Percentiles rank a stretch among this genome's conserved stretches.
Conservation (phyloP, 2,797 vertebrate species). For the Smutsia temminckii region DNA sequence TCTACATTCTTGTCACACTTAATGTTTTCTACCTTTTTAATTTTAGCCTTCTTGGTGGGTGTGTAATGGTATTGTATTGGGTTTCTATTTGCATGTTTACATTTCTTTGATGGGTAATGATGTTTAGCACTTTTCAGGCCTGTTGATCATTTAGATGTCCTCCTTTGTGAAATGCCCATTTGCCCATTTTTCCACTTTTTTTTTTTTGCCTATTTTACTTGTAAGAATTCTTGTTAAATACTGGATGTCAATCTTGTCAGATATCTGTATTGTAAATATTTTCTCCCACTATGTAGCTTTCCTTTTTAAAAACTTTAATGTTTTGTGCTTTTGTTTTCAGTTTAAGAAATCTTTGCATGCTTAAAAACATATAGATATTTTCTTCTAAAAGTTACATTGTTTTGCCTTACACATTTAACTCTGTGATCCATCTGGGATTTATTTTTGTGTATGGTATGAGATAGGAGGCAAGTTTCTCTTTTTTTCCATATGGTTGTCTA, state of each 20-base stretch:
- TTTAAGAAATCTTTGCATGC: background rate
- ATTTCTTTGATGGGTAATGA: background rate
- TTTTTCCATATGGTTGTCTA: background rate
- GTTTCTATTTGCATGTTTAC: background rate
- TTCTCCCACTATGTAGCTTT: background rate
- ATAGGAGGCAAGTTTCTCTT: background rate
- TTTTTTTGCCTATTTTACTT: background rate
- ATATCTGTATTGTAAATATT: background rate
- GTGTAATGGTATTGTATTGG: background rate
- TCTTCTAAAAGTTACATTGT: background rate
- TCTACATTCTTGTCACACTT: background rate
- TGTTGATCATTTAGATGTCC: background rate
- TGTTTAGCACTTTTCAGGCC: background rate
- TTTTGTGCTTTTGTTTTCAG: background rate
- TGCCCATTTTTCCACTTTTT: background rate
- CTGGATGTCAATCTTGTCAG: background rate
- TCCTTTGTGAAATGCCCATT: background rate
- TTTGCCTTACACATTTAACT: background rate
- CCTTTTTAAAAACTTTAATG: background rate
- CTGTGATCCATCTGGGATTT: background rate
- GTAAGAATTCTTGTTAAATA: slow-evolving; percentile 19
- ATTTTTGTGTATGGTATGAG: background rate
- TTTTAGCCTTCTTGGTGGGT: background rate
- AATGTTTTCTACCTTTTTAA: background rate
- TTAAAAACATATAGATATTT: background rate